phyloP scores from a whole-genome alignment of 2,113 vertebrate species.

The Cranoglanis bouderius region DNA sequence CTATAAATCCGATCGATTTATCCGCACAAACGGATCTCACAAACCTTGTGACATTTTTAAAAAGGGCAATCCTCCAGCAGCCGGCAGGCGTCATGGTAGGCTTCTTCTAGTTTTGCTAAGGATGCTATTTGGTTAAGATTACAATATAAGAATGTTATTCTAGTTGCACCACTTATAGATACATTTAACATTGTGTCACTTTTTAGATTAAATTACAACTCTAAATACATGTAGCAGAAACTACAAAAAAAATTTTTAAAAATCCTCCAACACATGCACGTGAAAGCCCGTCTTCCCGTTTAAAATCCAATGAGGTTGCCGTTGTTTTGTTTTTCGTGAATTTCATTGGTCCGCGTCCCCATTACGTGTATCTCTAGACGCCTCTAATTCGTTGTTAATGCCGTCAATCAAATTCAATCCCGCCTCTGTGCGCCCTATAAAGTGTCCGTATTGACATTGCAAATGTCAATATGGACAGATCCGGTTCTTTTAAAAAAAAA shows the following conservation, averaged over 20 bases:
- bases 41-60: background rate
- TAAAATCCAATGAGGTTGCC: background rate
- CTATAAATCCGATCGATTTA: background rate
- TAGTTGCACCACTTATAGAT: background rate
- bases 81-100: background rate
- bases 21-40: background rate
- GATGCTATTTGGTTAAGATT: background rate
- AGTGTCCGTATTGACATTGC: conserved; percentile 54
- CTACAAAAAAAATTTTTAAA: background rate
- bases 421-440: conserved; percentile 58
- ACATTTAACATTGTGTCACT: background rate
- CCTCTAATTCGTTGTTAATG: conserved; percentile 42
- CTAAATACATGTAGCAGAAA: background rate
- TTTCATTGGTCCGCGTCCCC: conserved; percentile 58
- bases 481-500: background rate
- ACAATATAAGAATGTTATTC: background rate
- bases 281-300: background rate
- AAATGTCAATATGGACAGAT: background rate
- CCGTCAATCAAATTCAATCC: conserved; percentile 43
- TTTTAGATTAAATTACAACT: background rate
- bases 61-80: background rate
- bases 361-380: fast-evolving
- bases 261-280: background rate
- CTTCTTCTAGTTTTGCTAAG: background rate
- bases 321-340: background rate